Conservation (phyloP, 2,888 invertebrate species). For the Pristionchus exspectatus region DNA sequence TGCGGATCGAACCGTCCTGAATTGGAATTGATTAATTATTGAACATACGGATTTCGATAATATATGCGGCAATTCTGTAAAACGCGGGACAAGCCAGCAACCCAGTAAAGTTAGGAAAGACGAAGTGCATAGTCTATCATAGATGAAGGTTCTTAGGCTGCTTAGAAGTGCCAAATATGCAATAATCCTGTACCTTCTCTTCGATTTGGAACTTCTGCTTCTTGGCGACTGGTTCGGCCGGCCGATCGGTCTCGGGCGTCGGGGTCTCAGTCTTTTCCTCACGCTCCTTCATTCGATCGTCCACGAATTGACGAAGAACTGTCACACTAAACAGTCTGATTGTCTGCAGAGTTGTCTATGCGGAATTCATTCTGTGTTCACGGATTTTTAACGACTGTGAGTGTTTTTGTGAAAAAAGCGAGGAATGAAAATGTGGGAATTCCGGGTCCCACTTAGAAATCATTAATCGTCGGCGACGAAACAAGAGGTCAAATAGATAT, state of each 20-base stretch:
- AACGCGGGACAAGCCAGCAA: too few species aligned
- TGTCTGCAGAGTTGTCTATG: neutral
- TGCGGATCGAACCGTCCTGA: conserved; percentile 79
- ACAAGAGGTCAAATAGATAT: too few species aligned
- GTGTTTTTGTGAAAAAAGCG: too few species aligned
- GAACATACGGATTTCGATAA: too few species aligned
- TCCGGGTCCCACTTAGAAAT: too few species aligned
- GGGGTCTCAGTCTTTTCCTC: conserved; percentile 69
- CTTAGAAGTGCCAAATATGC: neutral
- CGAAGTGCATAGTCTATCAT: too few species aligned
- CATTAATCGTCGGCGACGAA: too few species aligned
- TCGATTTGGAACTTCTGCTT: conserved; percentile 61
- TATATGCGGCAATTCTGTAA: too few species aligned
- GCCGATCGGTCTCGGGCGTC: neutral
- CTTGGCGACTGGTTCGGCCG: conserved; percentile 63
- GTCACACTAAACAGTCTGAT: conserved; percentile 83
- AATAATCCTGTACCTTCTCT: conserved; percentile 11
- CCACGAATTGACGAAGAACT: conserved; percentile 85
- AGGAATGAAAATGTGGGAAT: too few species aligned
- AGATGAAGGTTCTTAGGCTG: neutral
- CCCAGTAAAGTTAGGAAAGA: too few species aligned
- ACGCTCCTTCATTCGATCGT: conserved; percentile 80
- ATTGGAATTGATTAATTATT: conserved; percentile 20
- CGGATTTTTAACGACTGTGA: neutral
- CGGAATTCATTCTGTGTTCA: too few species aligned